A percentile compares a stretch with the other conserved stretches of the same genome.
Conservation (phyloP, 2,797 vertebrate species). For the Acanthiza pusilla region DNA sequence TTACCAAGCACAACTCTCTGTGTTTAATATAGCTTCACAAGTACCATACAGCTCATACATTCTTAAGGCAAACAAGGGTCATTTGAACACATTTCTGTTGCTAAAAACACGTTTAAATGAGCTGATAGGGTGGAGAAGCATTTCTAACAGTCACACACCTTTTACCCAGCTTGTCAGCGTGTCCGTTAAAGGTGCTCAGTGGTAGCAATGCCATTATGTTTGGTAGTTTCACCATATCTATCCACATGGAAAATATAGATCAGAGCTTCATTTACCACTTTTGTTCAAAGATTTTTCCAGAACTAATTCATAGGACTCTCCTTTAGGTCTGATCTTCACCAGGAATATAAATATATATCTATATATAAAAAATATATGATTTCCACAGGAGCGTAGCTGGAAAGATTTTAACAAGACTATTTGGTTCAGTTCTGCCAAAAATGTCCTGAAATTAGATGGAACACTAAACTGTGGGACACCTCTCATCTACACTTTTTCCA, state of each 20-base stretch:
- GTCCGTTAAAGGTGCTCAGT: background rate
- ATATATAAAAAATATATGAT: background rate
- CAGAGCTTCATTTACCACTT: background rate
- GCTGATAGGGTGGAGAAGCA: background rate
- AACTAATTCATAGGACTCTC: background rate
- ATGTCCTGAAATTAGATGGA: background rate
- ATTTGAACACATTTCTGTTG: background rate
- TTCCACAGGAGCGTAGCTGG: background rate
- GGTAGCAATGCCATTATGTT: rapidly evolving
- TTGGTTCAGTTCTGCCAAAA: background rate
- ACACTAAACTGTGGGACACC: background rate
- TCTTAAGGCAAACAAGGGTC: background rate
- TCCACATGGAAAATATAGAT: background rate
- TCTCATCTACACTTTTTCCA: background rate
- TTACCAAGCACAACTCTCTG: background rate
- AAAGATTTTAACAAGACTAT: background rate
- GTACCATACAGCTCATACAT: background rate
- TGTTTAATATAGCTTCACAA: background rate
- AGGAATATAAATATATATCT: background rate
- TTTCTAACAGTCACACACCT: background rate
- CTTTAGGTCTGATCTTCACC: background rate
- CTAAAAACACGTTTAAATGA: background rate
- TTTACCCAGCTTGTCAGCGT: background rate
- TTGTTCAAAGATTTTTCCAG: background rate
- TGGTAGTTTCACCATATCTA: background rate